A percentile compares a stretch with the other conserved stretches of the same genome.
Conservation (phyloP, 2,797 vertebrate genomes). For the Orestias chungarensis region DNA sequence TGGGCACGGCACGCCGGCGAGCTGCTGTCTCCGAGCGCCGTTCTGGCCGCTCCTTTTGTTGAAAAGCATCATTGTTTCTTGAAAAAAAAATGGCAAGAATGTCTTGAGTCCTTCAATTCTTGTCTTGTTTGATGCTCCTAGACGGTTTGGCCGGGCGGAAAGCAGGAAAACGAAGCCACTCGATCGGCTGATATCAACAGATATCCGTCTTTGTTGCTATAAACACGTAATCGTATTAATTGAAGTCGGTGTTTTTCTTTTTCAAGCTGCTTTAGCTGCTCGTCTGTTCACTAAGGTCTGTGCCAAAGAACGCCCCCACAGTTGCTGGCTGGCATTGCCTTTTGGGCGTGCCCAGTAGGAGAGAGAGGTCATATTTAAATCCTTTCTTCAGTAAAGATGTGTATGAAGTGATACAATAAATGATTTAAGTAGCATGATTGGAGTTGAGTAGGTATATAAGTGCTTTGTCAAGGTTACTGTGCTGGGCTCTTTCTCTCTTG, state of each 20-base stretch:
- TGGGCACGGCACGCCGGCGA: slow-evolving; percentile 25
- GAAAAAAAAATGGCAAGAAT: slow-evolving; percentile 30
- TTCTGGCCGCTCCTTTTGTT: slow-evolving; percentile 25
- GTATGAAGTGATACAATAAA: not conserved
- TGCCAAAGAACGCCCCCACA: not conserved
- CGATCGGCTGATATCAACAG: slow-evolving; percentile 3
- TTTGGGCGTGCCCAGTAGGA: not conserved
- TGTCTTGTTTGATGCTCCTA: slow-evolving; percentile 19
- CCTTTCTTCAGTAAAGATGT: not conserved
- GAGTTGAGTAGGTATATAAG: no score
- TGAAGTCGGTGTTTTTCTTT: not conserved
- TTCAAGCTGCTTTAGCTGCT: not conserved
- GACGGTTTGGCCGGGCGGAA: slow-evolving; percentile 9
- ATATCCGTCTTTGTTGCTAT: not conserved
- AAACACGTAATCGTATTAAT: not conserved
- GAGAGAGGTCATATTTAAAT: not conserved
- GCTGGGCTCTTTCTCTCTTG: not conserved
- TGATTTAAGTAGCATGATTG: not conserved
- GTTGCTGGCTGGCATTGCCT: not conserved
- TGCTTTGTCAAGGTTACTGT: no score
- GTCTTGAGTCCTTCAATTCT: slow-evolving; percentile 28
- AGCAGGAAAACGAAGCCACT: not conserved
- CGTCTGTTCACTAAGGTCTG: not conserved
- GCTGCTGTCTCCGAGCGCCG: slow-evolving; percentile 24
- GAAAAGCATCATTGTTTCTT: slow-evolving; percentile 56